Base-by-base conservation (phyloP, 2,113 vertebrate genomes). In the Megalops atlanticus region DNA sequence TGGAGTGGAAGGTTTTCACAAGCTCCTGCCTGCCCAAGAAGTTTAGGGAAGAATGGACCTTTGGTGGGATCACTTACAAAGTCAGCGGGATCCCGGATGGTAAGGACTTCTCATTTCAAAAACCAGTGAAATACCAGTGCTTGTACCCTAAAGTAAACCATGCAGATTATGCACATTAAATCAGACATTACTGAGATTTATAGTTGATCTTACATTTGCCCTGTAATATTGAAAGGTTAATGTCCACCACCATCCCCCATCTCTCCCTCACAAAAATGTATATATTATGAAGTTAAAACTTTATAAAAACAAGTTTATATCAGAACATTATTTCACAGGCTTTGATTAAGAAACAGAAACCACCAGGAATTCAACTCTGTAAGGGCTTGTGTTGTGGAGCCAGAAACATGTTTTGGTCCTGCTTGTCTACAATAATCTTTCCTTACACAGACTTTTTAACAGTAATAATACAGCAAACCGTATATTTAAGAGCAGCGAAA, bases 1-100 rank as follows among this genome's bases (percentile, higher is more conserved):
- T 94, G 27, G 94, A 94, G 69, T 92, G 92, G 92, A 95, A 90
- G 86, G 24, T 95, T 82, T 95, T 93, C 85, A 94, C 92, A 78
- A 99, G 98, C 87, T 96, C 97, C 76, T 99, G 98, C 89, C 92
- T 99, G 77, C 98, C 97, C 0, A 97, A 94, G 89, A 95, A 94
- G 81, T 88, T 96, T 89, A 95, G 96, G 85, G 97, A 96, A 84
- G 96, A 98, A 70, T 96, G 94, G 95, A 93, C 93, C 81, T 98
- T 98, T 15, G 95, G 95, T 84, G 97, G 96, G 82, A 88, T 94
- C 84, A 98, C 95, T 86, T 99, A 99, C 87, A 92, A 88, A 88
- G 96, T 99, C 87, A 96, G 97, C 85, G 98, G 98, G 79, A 96
- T 95, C 85, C 94, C 92, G 92, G 96, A 97, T 91, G 97, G 98